Evolutionary conservation across 2,113 vertebrate genomes (phyloP).

Genomic region (Caranx ignobilis): DNA sequence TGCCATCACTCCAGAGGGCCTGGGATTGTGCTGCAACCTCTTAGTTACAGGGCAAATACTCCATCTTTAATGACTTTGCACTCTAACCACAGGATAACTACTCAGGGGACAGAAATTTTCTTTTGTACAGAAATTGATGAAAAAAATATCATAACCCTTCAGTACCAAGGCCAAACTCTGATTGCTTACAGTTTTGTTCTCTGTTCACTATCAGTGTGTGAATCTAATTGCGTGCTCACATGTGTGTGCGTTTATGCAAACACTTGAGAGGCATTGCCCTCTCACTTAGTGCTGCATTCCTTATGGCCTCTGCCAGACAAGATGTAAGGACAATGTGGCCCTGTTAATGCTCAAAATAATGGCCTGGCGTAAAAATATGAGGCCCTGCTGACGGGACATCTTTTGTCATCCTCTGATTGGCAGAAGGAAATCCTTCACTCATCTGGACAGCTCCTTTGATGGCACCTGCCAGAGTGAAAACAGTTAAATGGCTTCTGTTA

Average conservation of each 20-base stretch:
- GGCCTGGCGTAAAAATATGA: constrained; percentile 34
- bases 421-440: constrained; percentile 17
- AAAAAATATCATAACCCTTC: constrained; percentile 27
- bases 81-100: constrained; percentile 46
- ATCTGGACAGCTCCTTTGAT: constrained; percentile 24
- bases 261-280: background rate
- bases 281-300: constrained; percentile 38
- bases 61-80: constrained; percentile 64
- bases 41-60: constrained; percentile 51
- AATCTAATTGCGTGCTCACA: constrained; percentile 19
- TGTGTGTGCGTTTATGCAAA: constrained; percentile 2
- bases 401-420: constrained; percentile 22
- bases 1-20: constrained; percentile 22
- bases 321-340: background rate
- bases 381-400: background rate
- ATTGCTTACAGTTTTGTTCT: constrained; percentile 51
- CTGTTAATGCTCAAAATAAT: constrained; percentile 48
- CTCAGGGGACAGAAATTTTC: constrained; percentile 57
- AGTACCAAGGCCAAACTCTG: constrained; percentile 50
- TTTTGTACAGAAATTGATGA: constrained; percentile 48
- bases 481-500: constrained; percentile 7
- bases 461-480: constrained; percentile 26
- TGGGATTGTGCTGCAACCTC: constrained; percentile 45
- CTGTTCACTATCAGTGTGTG: constrained; percentile 52
- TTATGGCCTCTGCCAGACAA: constrained; percentile 12